These are phyloP conservation scores for Syngnathus acus DNA, from an alignment of 2,797 vertebrate genomes.

Conservation along the genomic window DNA sequence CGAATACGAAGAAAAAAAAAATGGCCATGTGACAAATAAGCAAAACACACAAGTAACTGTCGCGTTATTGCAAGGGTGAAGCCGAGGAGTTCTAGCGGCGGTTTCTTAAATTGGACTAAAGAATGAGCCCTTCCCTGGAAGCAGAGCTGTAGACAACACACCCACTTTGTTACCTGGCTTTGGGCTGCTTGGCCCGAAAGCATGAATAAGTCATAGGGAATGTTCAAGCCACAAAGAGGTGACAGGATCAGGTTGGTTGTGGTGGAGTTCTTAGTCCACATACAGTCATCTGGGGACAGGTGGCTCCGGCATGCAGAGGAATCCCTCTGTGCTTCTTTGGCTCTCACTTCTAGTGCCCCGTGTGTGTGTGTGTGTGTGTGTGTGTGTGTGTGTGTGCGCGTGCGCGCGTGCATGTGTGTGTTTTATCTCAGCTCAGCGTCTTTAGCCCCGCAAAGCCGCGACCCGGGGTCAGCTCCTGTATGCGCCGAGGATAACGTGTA, in stretches of 20 bases:
- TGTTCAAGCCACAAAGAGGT: slow-evolving; percentile 73
- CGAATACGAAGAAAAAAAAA: slow-evolving; percentile 10
- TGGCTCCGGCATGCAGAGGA: slow-evolving; percentile 42
- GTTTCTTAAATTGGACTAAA: slow-evolving; percentile 43
- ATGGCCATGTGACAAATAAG: slow-evolving; percentile 22
- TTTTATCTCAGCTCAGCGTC: slow-evolving; percentile 57
- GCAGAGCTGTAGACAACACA: slow-evolving; percentile 43
- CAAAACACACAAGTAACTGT: slow-evolving; percentile 21
- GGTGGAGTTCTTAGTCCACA: slow-evolving; percentile 45
- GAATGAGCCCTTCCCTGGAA: slow-evolving; percentile 45
- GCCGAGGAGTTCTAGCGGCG: slow-evolving; percentile 46
- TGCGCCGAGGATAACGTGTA: slow-evolving; percentile 41
- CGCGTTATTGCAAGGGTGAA: slow-evolving; percentile 20
- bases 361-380: slow-evolving; percentile 15
- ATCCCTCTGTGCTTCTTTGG: slow-evolving; percentile 37
- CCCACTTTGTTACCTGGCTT: slow-evolving; percentile 41
- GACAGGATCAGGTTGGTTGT: slow-evolving; percentile 77
- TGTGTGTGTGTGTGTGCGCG: too few species aligned
- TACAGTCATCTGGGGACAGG: slow-evolving; percentile 60
- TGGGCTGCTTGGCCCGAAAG: slow-evolving; percentile 65
- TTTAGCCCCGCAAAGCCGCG: slow-evolving; percentile 59
- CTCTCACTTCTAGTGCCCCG: neutral
- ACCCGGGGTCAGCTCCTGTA: slow-evolving; percentile 53
- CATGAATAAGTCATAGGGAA: slow-evolving; percentile 79
- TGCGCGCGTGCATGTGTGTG: slow-evolving; percentile 16